phyloP scores from a whole-genome alignment of 2,888 invertebrate genomes.

The Neoascia interrupta region DNA sequence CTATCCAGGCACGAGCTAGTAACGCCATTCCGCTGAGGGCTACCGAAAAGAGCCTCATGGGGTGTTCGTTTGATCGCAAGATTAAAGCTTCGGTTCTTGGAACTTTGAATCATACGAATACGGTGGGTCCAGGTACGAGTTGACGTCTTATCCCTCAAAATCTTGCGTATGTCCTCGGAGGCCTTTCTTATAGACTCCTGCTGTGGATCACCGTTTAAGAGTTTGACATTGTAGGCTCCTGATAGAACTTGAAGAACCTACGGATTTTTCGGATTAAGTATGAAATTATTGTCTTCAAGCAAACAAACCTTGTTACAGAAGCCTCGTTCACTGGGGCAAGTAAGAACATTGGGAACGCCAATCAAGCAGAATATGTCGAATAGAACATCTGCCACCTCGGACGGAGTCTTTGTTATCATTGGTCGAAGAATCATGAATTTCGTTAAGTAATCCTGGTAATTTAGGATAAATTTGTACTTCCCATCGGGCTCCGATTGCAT shows the following conservation, averaged over 20 bases:
- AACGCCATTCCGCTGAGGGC: background rate
- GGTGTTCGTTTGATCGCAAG: conserved; percentile 6
- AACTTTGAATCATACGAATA: conserved; percentile 27
- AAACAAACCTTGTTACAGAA: conserved; percentile 14
- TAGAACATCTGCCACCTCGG: conserved; percentile 75
- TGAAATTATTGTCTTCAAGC: too few species aligned
- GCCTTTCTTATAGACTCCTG: background rate
- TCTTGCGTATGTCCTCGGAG: background rate
- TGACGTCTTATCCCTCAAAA: conserved; percentile 8
- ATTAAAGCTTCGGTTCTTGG: conserved; percentile 3
- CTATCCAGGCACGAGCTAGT: background rate
- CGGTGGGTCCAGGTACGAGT: conserved; percentile 3
- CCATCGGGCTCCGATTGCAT: conserved; percentile 74
- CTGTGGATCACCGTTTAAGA: too few species aligned
- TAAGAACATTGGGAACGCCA: conserved; percentile 52
- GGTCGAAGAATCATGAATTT: conserved; percentile 76
- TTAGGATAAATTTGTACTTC: conserved; percentile 75
- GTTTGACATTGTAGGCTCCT: too few species aligned
- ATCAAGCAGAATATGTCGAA: conserved; percentile 76
- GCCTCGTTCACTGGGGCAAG: background rate
- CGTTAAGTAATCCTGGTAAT: conserved; percentile 73
- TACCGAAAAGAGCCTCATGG: conserved; percentile 18
- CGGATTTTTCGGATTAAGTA: too few species aligned
- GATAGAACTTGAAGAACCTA: too few species aligned
- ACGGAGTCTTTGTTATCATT: conserved; percentile 74